A percentile compares a stretch with the other conserved stretches of the same genome.
Evolutionary conservation across 2,888 invertebrate genomes (phyloP).

Genomic region (Patella ulyssiponensis): DNA sequence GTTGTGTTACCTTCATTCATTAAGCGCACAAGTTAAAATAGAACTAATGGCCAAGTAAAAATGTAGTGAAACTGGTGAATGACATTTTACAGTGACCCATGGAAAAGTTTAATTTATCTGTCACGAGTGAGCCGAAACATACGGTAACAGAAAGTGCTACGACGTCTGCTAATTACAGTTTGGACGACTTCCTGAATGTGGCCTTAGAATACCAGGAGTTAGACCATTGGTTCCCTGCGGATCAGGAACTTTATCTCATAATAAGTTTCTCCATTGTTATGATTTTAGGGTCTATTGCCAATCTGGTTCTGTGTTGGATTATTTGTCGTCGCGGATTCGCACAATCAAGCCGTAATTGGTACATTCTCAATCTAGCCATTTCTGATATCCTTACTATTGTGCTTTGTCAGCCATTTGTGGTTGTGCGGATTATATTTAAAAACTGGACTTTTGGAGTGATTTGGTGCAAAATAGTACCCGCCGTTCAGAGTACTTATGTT

Average conservation of each 20-base stretch:
- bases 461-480: conserved; percentile 51
- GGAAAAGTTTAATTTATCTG: neutral
- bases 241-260: conserved; percentile 24
- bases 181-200: conserved; percentile 17
- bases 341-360: conserved; percentile 47
- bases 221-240: conserved; percentile 29
- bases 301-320: conserved; percentile 36
- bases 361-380: conserved; percentile 53
- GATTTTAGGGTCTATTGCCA: conserved; percentile 34
- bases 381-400: conserved; percentile 55
- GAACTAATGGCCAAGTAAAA: too few species aligned
- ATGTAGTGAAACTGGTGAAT: too few species aligned
- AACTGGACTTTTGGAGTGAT: conserved; percentile 53
- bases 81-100: neutral
- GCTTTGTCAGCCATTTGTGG: conserved; percentile 54
- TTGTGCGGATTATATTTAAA: conserved; percentile 50
- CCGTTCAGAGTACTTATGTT: conserved; percentile 52
- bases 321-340: conserved; percentile 30
- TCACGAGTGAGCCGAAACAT: neutral
- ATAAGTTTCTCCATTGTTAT: conserved; percentile 25
- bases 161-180: neutral
- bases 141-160: neutral
- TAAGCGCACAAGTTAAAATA: too few species aligned
- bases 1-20: too few species aligned
- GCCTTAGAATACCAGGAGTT: conserved; percentile 23